These are phyloP conservation scores for Cyanoliseus patagonus DNA, from an alignment of 2,113 vertebrate genomes.

Conservation along the genomic window DNA sequence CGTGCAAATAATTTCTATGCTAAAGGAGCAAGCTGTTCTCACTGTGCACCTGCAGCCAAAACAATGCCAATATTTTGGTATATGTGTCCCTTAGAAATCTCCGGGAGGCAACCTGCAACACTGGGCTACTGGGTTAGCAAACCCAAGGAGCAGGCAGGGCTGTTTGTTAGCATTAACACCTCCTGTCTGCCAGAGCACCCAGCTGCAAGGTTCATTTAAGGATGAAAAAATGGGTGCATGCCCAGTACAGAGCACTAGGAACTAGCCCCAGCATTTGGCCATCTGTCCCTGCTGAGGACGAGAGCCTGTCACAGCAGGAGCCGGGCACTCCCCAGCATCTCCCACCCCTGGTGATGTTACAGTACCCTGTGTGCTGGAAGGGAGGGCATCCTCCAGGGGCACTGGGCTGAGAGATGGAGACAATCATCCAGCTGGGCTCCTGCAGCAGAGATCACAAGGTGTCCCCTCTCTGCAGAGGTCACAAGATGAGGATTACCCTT, in stretches of 20 bases:
- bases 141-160: background rate
- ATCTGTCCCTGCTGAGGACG: background rate
- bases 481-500: background rate
- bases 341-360: accelerated
- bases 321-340: accelerated
- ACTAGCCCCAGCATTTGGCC: background rate
- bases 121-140: background rate
- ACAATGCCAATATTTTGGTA: background rate
- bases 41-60: background rate
- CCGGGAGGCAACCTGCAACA: background rate
- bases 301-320: background rate
- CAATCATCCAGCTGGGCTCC: background rate
- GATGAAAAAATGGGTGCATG: background rate
- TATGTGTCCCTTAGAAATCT: background rate
- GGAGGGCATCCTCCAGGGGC: background rate
- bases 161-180: background rate
- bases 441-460: background rate
- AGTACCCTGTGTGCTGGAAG: background rate
- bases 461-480: background rate
- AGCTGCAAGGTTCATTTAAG: accelerated
- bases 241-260: background rate
- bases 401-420: background rate
- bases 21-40: background rate
- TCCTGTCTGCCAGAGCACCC: accelerated
- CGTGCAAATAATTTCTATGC: background rate